These are phyloP conservation scores for Amphipoea oculea DNA, from an alignment of 2,888 invertebrate species.

Conservation along the genomic window DNA sequence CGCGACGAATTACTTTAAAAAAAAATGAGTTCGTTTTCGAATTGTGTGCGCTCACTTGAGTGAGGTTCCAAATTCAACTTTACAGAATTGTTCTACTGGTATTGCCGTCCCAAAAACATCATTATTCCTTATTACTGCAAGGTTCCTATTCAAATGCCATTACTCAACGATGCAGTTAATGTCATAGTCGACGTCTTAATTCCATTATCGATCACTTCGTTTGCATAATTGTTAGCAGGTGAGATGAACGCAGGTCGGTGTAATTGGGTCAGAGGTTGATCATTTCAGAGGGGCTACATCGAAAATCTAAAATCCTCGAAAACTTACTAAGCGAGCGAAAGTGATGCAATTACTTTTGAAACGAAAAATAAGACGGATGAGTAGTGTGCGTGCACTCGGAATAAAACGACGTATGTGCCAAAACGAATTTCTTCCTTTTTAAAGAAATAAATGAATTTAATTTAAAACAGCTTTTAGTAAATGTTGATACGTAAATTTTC, in stretches of 20 bases:
- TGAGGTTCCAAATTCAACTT: neutral
- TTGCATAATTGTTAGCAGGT: constrained; percentile 25
- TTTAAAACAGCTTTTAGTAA: no score
- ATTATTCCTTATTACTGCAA: no score
- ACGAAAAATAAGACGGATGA: no score
- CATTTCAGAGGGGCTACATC: neutral
- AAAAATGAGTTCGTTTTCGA: neutral
- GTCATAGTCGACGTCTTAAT: neutral
- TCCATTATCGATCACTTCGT: constrained; percentile 21
- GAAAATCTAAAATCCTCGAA: no score
- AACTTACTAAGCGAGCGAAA: no score
- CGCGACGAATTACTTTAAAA: neutral
- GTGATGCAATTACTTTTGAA: no score
- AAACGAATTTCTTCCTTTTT: no score
- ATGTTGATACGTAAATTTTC: no score
- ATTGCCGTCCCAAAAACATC: neutral
- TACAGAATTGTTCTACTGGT: neutral
- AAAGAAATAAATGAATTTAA: no score
- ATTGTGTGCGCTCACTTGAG: neutral
- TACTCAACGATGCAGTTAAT: constrained; percentile 5
- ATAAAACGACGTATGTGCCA: no score
- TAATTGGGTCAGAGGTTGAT: neutral
- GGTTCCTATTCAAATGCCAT: neutral
- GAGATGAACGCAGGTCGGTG: neutral
- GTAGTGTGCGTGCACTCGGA: no score